Evolutionary conservation across 2,113 vertebrate genomes (phyloP).

Genomic region (Megaceryle maxima): DNA sequence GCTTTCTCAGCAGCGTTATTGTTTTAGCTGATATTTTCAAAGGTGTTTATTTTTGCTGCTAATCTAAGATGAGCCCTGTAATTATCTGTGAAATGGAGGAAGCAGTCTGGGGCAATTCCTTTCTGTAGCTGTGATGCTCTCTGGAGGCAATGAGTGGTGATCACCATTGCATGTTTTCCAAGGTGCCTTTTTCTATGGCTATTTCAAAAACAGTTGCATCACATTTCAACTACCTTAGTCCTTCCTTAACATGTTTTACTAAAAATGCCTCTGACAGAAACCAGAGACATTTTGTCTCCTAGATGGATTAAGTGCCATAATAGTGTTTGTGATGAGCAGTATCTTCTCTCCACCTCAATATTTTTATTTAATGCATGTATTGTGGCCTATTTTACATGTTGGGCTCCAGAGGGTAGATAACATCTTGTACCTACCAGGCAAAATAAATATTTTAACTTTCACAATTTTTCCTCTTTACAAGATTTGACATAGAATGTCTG

Average conservation of each 20-base stretch:
- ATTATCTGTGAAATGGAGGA: conserved; percentile 34
- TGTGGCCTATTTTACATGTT: not conserved
- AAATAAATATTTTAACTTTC: not conserved
- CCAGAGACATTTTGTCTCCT: not conserved
- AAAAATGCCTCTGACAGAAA: not conserved
- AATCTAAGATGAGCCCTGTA: conserved; percentile 41
- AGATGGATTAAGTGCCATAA: not conserved
- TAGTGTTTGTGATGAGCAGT: not conserved
- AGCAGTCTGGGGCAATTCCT: not conserved
- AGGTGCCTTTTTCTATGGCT: not conserved
- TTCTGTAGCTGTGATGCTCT: not conserved
- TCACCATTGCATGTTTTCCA: not conserved
- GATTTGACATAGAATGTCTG: not conserved
- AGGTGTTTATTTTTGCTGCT: conserved; percentile 49
- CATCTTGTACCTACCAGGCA: not conserved
- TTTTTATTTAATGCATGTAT: not conserved
- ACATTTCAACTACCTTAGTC: not conserved
- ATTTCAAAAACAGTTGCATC: not conserved
- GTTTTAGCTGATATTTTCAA: conserved; percentile 36
- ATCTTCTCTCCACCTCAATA: not conserved
- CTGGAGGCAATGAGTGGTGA: not conserved
- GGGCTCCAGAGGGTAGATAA: not conserved
- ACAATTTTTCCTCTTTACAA: not conserved
- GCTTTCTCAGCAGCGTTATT: conserved; percentile 20
- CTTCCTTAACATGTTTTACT: not conserved